phyloP scores from a whole-genome alignment of 35 echinoderm and acorn worm genomes.

The Apostichopus californicus region DNA sequence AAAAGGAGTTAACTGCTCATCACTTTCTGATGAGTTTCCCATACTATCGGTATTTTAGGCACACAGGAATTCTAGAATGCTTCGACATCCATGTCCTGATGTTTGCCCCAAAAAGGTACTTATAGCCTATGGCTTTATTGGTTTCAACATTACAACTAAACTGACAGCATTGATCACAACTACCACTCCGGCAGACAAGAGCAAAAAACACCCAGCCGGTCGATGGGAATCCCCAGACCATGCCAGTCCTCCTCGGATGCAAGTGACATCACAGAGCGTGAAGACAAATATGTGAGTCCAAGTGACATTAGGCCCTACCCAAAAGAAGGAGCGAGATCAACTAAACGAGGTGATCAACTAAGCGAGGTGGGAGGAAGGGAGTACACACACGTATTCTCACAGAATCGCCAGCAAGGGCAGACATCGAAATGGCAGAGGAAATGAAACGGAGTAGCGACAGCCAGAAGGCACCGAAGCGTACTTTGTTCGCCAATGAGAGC shows the following conservation, averaged over 20 bases:
- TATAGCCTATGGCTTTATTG: not conserved
- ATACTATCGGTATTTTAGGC: no score
- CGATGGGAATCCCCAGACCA: not conserved
- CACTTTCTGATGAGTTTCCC: no score
- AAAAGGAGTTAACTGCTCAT: no score
- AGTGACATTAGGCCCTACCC: not conserved
- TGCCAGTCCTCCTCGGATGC: not conserved
- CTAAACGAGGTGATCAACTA: not conserved
- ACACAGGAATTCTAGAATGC: no score
- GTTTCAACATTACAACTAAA: not conserved
- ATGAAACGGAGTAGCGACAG: not conserved
- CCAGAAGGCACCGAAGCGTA: not conserved
- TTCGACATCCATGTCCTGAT: not conserved
- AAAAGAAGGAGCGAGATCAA: not conserved
- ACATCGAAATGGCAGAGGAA: not conserved
- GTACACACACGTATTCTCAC: not conserved
- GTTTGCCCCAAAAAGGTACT: not conserved
- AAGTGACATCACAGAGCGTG: not conserved
- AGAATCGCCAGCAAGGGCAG: conserved; percentile 2
- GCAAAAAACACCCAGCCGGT: not conserved
- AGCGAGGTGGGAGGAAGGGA: not conserved
- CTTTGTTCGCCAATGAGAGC: conserved; percentile 10
- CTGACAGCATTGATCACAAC: not conserved
- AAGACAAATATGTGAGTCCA: not conserved
- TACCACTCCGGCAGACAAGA: not conserved